phyloP scores from a whole-genome alignment of 2,113 vertebrate genomes.

The Gadus chalcogrammus region DNA sequence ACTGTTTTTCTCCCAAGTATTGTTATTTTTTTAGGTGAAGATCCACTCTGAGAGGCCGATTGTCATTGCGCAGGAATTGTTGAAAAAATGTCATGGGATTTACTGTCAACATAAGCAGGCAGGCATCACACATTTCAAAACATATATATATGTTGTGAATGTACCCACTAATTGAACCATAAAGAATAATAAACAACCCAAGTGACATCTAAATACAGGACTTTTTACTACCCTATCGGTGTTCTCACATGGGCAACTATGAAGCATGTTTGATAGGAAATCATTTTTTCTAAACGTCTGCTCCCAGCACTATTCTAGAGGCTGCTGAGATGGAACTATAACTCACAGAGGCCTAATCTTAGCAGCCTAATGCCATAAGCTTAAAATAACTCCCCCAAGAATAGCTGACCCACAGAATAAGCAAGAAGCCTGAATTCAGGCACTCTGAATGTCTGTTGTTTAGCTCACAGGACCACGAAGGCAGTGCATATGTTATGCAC shows the following conservation, averaged over 20 bases:
- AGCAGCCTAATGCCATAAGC: constrained; percentile 94
- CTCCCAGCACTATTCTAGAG: constrained; percentile 92
- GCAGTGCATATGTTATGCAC: constrained; percentile 22
- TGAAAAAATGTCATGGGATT: constrained; percentile 18
- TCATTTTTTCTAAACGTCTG: constrained; percentile 92
- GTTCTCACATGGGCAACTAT: constrained; percentile 57
- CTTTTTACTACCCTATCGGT: not conserved
- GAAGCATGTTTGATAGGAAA: constrained; percentile 83
- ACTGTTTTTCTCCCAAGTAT: constrained; percentile 39
- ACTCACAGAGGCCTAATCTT: constrained; percentile 96
- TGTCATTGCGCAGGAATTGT: constrained; percentile 17
- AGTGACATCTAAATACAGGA: not conserved
- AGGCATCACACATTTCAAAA: constrained; percentile 26
- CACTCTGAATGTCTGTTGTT: constrained; percentile 60
- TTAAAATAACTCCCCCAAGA: constrained; percentile 97
- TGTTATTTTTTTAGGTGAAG: constrained; percentile 23
- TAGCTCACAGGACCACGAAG: constrained; percentile 40
- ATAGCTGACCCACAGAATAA: constrained; percentile 99
- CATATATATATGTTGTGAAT: constrained; percentile 18
- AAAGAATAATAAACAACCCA: constrained; percentile 5
- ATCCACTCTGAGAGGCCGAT: constrained; percentile 27
- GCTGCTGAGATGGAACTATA: constrained; percentile 95
- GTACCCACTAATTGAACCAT: constrained; percentile 1
- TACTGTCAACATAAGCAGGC: constrained; percentile 28
- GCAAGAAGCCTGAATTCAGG: constrained; percentile 76